These are phyloP conservation scores for Anarsia innoxiella DNA, from an alignment of 2,888 invertebrate species.

Conservation along the genomic window DNA sequence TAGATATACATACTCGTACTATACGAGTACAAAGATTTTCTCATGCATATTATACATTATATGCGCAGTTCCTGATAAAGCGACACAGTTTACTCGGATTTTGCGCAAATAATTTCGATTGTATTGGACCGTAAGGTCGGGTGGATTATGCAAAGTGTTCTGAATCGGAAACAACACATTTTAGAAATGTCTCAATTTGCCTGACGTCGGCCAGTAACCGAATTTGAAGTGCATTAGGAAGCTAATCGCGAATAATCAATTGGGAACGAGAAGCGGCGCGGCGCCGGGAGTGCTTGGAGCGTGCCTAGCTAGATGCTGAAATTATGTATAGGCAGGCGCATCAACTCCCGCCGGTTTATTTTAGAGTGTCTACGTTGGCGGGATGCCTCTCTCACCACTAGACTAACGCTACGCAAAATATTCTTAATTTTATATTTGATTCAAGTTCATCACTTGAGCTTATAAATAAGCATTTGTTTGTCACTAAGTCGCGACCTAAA, in stretches of 20 bases:
- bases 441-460: neutral
- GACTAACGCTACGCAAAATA: neutral
- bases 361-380: slow-evolving; percentile 57
- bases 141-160: slow-evolving; percentile 7
- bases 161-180: slow-evolving; percentile 11
- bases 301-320: slow-evolving; percentile 48
- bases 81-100: slow-evolving; percentile 24
- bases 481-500: no score
- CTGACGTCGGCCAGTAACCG: neutral
- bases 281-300: slow-evolving; percentile 28
- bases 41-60: slow-evolving; percentile 16
- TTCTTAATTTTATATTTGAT: neutral
- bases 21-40: slow-evolving; percentile 10
- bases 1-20: slow-evolving; percentile 29
- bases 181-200: slow-evolving; percentile 20
- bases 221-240: slow-evolving; percentile 12
- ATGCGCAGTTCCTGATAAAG: slow-evolving; percentile 33
- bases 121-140: slow-evolving; percentile 12
- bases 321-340: slow-evolving; percentile 46
- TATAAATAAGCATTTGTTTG: no score
- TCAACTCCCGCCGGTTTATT: slow-evolving; percentile 44
- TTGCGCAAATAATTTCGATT: slow-evolving; percentile 21
- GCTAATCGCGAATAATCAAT: slow-evolving; percentile 9
- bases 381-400: no score
- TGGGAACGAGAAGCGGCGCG: slow-evolving; percentile 16